Evolutionary conservation across 1,140 invertebrate genomes (phyloP).

Genomic region (Eurosta solidaginis): DNA sequence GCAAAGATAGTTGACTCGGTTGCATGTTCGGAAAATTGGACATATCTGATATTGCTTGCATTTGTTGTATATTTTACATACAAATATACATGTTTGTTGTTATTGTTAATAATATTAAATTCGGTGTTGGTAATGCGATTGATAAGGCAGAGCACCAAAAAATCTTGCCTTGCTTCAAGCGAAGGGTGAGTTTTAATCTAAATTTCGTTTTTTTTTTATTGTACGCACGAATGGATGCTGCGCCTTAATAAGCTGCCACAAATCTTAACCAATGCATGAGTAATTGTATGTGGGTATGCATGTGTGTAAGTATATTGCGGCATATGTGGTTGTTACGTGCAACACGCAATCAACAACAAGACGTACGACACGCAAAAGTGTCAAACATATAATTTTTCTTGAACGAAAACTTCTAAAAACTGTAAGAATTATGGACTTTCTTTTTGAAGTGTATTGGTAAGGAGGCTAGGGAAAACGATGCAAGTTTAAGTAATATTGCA

Average conservation of each 20-base stretch:
- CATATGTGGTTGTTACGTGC: slow-evolving; percentile 21
- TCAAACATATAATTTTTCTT: slow-evolving; percentile 14
- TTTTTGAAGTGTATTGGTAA: neutral
- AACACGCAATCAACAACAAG: slow-evolving; percentile 24
- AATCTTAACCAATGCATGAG: too few relatives aligned
- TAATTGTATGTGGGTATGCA: neutral
- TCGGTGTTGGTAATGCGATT: slow-evolving; percentile 22
- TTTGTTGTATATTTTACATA: neutral
- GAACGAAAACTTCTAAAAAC: neutral
- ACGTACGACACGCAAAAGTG: slow-evolving; percentile 22
- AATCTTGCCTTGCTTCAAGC: neutral
- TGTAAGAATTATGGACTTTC: slow-evolving; percentile 24
- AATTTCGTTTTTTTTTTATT: neutral
- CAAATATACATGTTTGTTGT: too few relatives aligned
- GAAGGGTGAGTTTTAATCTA: neutral
- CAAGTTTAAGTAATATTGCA: neutral
- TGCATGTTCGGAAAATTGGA: slow-evolving; percentile 20
- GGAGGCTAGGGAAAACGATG: neutral
- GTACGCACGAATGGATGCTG: neutral
- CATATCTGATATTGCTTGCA: neutral
- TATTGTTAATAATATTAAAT: slow-evolving; percentile 14
- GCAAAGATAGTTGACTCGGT: neutral
- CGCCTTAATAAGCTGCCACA: too few relatives aligned
- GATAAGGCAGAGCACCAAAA: neutral
- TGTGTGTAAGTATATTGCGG: neutral